Base-by-base conservation (phyloP, 2,888 invertebrate species). In the Corbicula japonica region DNA sequence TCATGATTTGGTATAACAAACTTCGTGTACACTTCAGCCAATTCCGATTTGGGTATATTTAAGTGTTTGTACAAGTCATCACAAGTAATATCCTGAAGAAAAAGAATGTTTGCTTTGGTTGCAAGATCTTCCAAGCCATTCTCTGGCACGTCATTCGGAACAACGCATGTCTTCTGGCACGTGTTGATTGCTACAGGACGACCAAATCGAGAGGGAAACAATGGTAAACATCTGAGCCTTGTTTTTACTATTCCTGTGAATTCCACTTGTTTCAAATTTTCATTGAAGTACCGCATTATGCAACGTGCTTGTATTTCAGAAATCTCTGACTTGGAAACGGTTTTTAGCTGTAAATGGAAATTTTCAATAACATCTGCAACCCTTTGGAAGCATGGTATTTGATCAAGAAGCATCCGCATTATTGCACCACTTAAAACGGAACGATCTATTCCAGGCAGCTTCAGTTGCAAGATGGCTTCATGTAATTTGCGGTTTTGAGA, bases 1-100 rank as follows among this genome's bases (percentile, higher is more conserved):
- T 26, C 15, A 23, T 76, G 77, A 3, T 35, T 32, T 21, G 81
- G 81, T n/a, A 86, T 52, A 26, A 86, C 58, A 32, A 73, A 74
- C 10, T 46, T n/a, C 4, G 54, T 50, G 54, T 84, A 86, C 10
- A 86, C 63, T 21, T 8, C 44, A 44, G 50, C 10, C 23, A n/a
- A n/a, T n/a, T n/a, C n/a, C n/a, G n/a, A n/a, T n/a, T n/a, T n/a
- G n/a, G n/a, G n/a, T 1, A 50, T 12, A 8, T 46, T 28, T 35
- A 65, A 35, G 15, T n/a, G 21, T 0, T 21, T 56, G 18, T 26
- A 46, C 5, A 69, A 23, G 6, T 56, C 34, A 26, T 46, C 6
- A n/a, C 26, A 38, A 1, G 32, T 26, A 18, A 21, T 26, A 26
- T 52, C 18, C 34, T 32, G 28, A 6, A 65, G 35, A 52, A 65